Conservation (phyloP, 2,888 invertebrate genomes). For the Drosophila multiciliata region DNA sequence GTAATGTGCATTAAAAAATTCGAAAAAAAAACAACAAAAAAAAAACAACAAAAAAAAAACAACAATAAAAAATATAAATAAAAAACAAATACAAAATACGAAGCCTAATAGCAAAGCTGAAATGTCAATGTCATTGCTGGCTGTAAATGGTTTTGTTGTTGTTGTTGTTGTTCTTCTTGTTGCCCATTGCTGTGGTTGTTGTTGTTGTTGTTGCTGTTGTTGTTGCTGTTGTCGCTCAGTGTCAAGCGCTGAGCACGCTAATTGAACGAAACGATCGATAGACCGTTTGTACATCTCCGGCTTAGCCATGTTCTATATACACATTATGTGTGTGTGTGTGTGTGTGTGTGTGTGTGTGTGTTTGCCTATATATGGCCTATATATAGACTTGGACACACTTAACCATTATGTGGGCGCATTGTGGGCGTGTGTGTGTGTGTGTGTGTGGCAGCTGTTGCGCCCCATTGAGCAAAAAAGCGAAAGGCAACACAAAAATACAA, state of each 20-base stretch:
- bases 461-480: constrained; percentile 71
- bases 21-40: constrained; percentile 20
- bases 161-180: constrained; percentile 25
- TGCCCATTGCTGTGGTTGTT: constrained; percentile 16
- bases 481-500: constrained; percentile 45
- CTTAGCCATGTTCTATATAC: constrained; percentile 22
- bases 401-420: constrained; percentile 46
- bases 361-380: constrained; percentile 22
- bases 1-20: constrained; percentile 57
- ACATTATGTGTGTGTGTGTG: constrained; percentile 17
- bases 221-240: constrained; percentile 23
- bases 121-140: constrained; percentile 72
- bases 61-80: constrained; percentile 10
- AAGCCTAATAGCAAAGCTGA: constrained; percentile 60
- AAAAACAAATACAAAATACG: constrained; percentile 39
- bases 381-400: constrained; percentile 36
- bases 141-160: constrained; percentile 22
- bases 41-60: constrained; percentile 28
- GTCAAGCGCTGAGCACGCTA: constrained; percentile 58
- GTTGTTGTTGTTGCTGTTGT: constrained; percentile 13
- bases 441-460: constrained; percentile 73
- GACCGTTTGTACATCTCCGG: constrained; percentile 48
- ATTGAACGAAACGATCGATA: constrained; percentile 71
- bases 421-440: constrained; percentile 44
- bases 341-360: no score